Evolutionary conservation across 2,113 vertebrate species (phyloP).

Genomic region (Campylomormyrus numenius): DNA sequence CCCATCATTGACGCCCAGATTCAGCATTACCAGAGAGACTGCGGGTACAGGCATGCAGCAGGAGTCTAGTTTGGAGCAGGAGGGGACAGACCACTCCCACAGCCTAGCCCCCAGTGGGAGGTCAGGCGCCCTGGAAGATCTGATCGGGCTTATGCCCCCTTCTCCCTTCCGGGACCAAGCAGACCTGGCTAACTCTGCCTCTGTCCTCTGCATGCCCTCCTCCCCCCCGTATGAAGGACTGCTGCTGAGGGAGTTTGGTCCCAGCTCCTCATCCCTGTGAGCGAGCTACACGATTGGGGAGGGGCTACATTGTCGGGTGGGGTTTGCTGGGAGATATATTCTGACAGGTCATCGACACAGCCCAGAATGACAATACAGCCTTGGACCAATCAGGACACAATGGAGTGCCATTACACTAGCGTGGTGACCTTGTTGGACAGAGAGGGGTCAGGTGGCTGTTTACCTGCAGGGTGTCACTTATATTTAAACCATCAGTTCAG

Average conservation of each 20-base stretch:
- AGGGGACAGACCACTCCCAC: conserved; percentile 56
- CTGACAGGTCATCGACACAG: neutral
- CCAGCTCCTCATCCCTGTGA: conserved; percentile 97
- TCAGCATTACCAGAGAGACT: conserved; percentile 66
- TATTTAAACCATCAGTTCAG: neutral
- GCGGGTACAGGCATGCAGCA: conserved; percentile 82
- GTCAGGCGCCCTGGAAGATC: conserved; percentile 66
- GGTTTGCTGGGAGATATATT: neutral
- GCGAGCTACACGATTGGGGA: neutral
- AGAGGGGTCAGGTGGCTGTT: neutral
- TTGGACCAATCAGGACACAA: neutral
- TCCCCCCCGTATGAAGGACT: conserved; percentile 84
- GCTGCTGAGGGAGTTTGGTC: conserved; percentile 88
- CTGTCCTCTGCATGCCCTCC: conserved; percentile 68
- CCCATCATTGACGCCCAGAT: conserved; percentile 47
- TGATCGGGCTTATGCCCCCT: conserved; percentile 86
- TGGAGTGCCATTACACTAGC: neutral
- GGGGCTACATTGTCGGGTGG: neutral
- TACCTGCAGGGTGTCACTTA: neutral
- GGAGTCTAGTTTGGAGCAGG: conserved; percentile 62
- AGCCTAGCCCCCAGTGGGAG: conserved; percentile 51
- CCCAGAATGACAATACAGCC: neutral
- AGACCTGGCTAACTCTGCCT: conserved; percentile 80
- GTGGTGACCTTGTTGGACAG: neutral
- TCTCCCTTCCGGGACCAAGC: conserved; percentile 94